phyloP scores from a whole-genome alignment of 2,888 invertebrate genomes.

The Drosophila limbata region DNA sequence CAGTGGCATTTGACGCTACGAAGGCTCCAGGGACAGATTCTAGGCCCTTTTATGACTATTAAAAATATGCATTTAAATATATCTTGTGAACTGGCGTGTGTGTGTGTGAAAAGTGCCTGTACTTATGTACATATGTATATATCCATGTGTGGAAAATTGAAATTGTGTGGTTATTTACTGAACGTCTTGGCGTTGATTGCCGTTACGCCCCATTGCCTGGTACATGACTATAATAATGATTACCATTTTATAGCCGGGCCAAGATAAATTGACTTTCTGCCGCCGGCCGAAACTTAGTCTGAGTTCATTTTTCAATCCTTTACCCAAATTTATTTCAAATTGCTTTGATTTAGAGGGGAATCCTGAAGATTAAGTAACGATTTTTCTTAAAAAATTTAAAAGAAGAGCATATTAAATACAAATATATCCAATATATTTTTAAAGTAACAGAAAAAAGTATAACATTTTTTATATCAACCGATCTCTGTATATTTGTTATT shows the following conservation, averaged over 20 bases:
- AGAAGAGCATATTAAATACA: too few species aligned
- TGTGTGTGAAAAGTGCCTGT: conserved; percentile 21
- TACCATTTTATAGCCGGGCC: conserved; percentile 67
- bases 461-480: too few species aligned
- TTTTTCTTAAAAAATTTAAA: background rate
- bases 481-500: too few species aligned
- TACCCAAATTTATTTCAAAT: conserved; percentile 14
- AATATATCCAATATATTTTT: too few species aligned
- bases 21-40: conserved; percentile 55
- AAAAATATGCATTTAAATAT: conserved; percentile 80
- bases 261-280: conserved; percentile 63
- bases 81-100: conserved; percentile 22
- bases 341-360: background rate
- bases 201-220: conserved; percentile 80
- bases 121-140: conserved; percentile 29
- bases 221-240: conserved; percentile 79
- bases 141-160: conserved; percentile 69
- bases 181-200: conserved; percentile 76
- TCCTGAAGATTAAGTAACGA: background rate
- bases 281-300: conserved; percentile 19
- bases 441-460: too few species aligned
- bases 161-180: conserved; percentile 76
- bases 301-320: conserved; percentile 40
- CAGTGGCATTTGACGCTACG: conserved; percentile 67
- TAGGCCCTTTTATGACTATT: conserved; percentile 72